Evolutionary conservation across 2,888 invertebrate species (phyloP).

Genomic region (Drosophila planitibia): DNA sequence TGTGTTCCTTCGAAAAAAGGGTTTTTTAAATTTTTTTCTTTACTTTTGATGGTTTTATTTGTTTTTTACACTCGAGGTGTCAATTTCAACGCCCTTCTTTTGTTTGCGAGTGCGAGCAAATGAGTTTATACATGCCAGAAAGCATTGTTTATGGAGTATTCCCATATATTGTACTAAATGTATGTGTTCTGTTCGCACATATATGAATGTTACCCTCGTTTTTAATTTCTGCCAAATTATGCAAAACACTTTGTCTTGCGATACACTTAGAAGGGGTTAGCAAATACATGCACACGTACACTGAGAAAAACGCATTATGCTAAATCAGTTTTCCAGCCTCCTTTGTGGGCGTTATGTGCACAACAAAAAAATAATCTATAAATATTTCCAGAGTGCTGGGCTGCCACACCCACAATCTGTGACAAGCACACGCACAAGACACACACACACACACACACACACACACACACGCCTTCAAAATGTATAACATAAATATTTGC

Average conservation of each 20-base stretch:
- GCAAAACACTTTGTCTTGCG: slow-evolving; percentile 52
- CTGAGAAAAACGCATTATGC: slow-evolving; percentile 38
- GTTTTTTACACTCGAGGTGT: slow-evolving; percentile 81
- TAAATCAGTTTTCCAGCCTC: slow-evolving; percentile 28
- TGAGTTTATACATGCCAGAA: slow-evolving; percentile 34
- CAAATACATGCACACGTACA: slow-evolving; percentile 32
- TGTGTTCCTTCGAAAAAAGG: slow-evolving; percentile 53
- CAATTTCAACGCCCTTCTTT: slow-evolving; percentile 84
- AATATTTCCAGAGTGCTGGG: slow-evolving; percentile 44
- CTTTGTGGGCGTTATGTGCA: slow-evolving; percentile 27
- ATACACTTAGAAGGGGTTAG: slow-evolving; percentile 32
- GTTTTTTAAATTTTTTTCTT: slow-evolving; percentile 40
- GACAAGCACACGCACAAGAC: slow-evolving; percentile 8
- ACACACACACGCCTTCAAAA: slow-evolving; percentile 62
- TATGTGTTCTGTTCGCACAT: background rate
- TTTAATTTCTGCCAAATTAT: slow-evolving; percentile 80
- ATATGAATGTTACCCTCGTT: slow-evolving; percentile 76
- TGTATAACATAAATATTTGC: slow-evolving; percentile 74
- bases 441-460: slow-evolving; percentile 9
- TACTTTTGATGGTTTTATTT: slow-evolving; percentile 63
- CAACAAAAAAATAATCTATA: slow-evolving; percentile 34
- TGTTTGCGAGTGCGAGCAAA: slow-evolving; percentile 51
- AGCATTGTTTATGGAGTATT: slow-evolving; percentile 32
- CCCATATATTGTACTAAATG: slow-evolving; percentile 10
- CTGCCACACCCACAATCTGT: slow-evolving; percentile 48